phyloP scores from a whole-genome alignment of 2,113 vertebrate genomes.

The Peromyscus leucopus region DNA sequence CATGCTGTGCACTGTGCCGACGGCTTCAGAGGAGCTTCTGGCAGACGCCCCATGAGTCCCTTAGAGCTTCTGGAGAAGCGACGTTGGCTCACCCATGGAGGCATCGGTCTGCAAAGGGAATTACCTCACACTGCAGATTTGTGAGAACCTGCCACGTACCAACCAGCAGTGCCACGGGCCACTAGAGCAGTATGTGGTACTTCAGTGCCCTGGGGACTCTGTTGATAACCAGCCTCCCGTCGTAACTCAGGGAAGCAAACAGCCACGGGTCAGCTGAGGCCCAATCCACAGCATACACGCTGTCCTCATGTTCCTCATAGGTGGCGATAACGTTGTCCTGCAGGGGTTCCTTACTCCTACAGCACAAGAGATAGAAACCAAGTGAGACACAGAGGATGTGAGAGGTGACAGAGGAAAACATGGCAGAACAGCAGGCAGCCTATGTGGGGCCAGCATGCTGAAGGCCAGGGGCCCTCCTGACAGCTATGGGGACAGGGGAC shows the following conservation, averaged over 20 bases:
- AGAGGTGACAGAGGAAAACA: not conserved
- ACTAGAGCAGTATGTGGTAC: conserved; percentile 91
- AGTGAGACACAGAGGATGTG: not conserved
- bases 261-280: conserved; percentile 98
- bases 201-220: conserved; percentile 97
- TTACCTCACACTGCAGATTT: not conserved
- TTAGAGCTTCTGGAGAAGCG: rapidly evolving
- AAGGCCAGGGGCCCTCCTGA: not conserved
- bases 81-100: not conserved
- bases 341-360: conserved; percentile 94
- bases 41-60: rapidly evolving
- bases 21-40: rapidly evolving
- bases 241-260: conserved; percentile 98
- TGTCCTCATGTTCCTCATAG: conserved; percentile 99
- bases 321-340: conserved; percentile 98
- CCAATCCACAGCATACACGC: conserved; percentile 98
- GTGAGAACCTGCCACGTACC: rapidly evolving
- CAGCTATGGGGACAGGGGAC: not conserved
- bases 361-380: not conserved
- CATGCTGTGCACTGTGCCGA: not conserved
- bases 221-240: conserved; percentile 98
- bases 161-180: rapidly evolving
- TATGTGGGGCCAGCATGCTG: too few relatives aligned
- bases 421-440: not conserved
- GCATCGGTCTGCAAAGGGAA: not conserved